Base-by-base conservation (phyloP, 2,797 vertebrate species). In the Manis crassicaudata region DNA sequence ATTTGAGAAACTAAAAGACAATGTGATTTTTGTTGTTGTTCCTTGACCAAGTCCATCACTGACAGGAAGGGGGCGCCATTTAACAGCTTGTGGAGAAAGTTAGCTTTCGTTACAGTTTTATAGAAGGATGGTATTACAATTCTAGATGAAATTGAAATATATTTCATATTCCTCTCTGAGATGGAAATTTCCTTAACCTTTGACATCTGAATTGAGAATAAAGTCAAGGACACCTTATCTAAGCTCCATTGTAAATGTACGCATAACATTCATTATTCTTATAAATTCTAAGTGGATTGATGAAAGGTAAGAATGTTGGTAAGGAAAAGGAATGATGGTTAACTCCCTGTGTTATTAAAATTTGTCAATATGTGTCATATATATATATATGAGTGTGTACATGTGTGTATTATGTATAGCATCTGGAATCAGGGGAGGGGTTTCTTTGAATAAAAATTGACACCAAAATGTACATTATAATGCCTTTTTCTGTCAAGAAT, bases 51-150 rank as follows among this genome's bases (percentile, higher is more conserved):
- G 72, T 95, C 77, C 72, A 70, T 29, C 67, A 70, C 37, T 52
- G 96, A 97, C 98, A 99, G 99, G 99, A 97, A 99, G 99, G 99
- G 99, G 99, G 99, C 99, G 98, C 99, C 98, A 98, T 99, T 98
- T 98, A 98, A 99, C 98, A 99, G 98, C 98, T 68, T 96, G 98
- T 99, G 97, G 93, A 95, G 92, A 73, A 25, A 76, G 79, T 29
- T 29, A 11, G 62, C 58, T 90, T 84, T 76, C 68, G 3, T 62
- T 80, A 76, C 13, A 29, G 2, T 79, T 88, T 20, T 13, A 83
- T 65, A 90, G 90, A 77, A 40, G 35, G 50, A 37, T 27, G 10
- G 56, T 40, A 56, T 81, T 67, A 70, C 76, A 67, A 67, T 86
- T 89, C 54, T 60, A 40, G 68, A 46, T 86, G 32, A 94, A 96